Evolutionary conservation across 2,888 invertebrate species (phyloP), one percentile per base, ranked within the genome.

Genomic region (Branchipolynoe longqiensis): DNA sequence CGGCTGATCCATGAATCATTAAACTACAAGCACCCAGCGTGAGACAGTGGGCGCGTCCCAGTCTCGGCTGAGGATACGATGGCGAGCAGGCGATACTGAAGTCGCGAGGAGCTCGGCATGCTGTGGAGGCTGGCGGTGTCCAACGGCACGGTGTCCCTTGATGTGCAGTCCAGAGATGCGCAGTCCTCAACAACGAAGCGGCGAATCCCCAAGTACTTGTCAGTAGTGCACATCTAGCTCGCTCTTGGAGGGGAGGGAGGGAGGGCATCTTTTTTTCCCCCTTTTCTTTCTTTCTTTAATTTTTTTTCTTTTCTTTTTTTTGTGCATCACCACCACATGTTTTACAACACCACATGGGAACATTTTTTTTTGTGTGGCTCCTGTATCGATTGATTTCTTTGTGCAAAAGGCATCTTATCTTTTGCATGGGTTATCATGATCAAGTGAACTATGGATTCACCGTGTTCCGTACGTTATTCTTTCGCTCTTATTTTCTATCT

Each of bases 261-360:
- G n/a, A n/a, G n/a, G n/a, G n/a, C n/a, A n/a, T n/a, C n/a, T n/a
- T n/a, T n/a, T n/a, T n/a, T n/a, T n/a, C n/a, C n/a, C n/a, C n/a
- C n/a, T n/a, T n/a, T n/a, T n/a, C n/a, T n/a, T n/a, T n/a, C n/a
- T n/a, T n/a, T n/a, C n/a, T n/a, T n/a, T n/a, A n/a, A 62, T 62
- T 31, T 62, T 22, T 22, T 31, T 31, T 33, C 36, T 69, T 6
- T 8, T 62, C 25, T 6, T 56, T n/a, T n/a, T 56, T 14, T 62
- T 62, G 33, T 64, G 33, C 64, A 69, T n/a, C n/a, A n/a, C n/a
- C n/a, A n/a, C n/a, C n/a, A n/a, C n/a, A n/a, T n/a, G n/a, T 36
- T 69, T 36, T 18, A 69, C 38, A 69, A 33, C 8, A 69, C 25
- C 38, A 69, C 36, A 58, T n/a, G n/a, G 58, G 58, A 58, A 58